Conservation (phyloP, 2,888 invertebrate species). For the Lathronympha strigana region DNA sequence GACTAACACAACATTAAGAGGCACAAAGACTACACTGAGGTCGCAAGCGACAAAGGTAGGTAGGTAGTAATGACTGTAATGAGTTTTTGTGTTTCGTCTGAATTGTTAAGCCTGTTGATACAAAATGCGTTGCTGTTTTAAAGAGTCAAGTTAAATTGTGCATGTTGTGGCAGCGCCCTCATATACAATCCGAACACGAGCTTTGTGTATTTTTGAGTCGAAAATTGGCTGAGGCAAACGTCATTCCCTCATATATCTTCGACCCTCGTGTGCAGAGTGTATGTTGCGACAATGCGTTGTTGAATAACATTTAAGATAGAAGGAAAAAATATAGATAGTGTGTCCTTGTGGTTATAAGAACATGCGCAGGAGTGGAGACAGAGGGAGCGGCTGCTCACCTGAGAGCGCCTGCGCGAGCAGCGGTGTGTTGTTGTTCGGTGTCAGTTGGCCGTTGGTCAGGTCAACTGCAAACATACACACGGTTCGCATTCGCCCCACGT, state of each 20-base stretch:
- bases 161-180: constrained; percentile 3
- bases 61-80: constrained; percentile 29
- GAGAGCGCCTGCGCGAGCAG: constrained; percentile 97
- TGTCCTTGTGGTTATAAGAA: constrained; percentile 22
- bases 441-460: constrained; percentile 97
- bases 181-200: too few species aligned
- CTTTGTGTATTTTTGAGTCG: too few species aligned
- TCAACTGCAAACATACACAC: constrained; percentile 93
- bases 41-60: constrained; percentile 25
- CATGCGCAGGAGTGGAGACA: constrained; percentile 53
- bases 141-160: constrained; percentile 5
- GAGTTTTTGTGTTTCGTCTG: constrained; percentile 23
- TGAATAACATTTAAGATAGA: not conserved
- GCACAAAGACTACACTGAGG: constrained; percentile 24
- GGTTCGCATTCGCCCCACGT: constrained; percentile 84
- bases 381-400: constrained; percentile 86
- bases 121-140: not conserved
- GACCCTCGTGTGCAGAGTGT: too few species aligned
- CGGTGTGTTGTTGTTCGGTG: constrained; percentile 98
- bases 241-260: too few species aligned
- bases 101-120: constrained; percentile 15
- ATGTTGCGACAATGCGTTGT: constrained; percentile 21
- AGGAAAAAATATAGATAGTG: not conserved
- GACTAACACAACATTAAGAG: constrained; percentile 31
- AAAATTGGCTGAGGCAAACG: too few species aligned